Evolutionary conservation across 2,888 invertebrate species (phyloP).

Genomic region (Lycocerus yunnanus): DNA sequence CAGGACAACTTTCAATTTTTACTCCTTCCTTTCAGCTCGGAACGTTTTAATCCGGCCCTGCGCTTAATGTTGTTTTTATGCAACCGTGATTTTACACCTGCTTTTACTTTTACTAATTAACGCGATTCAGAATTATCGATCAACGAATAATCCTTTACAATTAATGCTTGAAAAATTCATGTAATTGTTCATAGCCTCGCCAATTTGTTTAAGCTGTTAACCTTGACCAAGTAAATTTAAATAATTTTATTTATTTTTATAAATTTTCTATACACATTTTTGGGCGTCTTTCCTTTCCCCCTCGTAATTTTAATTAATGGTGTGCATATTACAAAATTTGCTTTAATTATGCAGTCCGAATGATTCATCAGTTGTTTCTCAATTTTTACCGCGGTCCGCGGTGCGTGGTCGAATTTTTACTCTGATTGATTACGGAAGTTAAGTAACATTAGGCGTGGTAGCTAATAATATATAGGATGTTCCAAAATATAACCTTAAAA

Average conservation of each 20-base stretch:
- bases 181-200: neutral
- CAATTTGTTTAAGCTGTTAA: neutral
- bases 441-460: neutral
- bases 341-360: neutral
- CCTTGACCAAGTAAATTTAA: neutral
- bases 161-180: neutral
- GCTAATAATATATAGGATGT: neutral
- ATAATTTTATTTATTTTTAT: neutral
- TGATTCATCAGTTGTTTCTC: neutral
- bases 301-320: neutral
- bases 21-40: neutral
- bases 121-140: neutral
- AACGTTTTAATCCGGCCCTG: neutral
- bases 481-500: no score
- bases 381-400: neutral
- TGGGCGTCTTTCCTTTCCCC: neutral
- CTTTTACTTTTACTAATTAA: neutral
- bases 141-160: neutral
- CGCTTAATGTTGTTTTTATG: neutral
- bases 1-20: neutral
- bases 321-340: neutral
- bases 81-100: neutral
- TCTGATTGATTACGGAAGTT: neutral
- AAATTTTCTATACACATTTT: neutral
- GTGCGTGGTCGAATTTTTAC: neutral